A percentile compares a stretch with the other conserved stretches of the same genome.
Evolutionary conservation across 2,888 invertebrate genomes (phyloP).

Genomic region (Anarsia innoxiella): DNA sequence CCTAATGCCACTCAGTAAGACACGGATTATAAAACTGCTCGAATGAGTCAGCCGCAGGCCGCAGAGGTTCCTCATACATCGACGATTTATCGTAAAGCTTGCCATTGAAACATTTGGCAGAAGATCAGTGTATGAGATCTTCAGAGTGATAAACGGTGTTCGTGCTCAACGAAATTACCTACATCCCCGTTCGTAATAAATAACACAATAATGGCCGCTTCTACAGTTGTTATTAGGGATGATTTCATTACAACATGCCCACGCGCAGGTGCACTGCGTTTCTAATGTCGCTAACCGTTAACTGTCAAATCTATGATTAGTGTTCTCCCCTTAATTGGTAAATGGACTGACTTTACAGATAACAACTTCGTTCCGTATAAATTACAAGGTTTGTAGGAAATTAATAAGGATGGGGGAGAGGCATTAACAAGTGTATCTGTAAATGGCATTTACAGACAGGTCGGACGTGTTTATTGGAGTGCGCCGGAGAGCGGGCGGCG

Average conservation of each 20-base stretch:
- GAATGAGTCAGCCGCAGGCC: constrained; percentile 6
- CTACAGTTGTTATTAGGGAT: constrained; percentile 59
- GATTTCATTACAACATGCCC: constrained; percentile 58
- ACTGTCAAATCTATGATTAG: constrained; percentile 40
- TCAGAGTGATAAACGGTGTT: too few species aligned
- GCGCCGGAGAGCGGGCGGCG: constrained; percentile 30
- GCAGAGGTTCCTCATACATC: too few species aligned
- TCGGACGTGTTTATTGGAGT: constrained; percentile 58
- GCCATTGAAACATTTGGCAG: too few species aligned
- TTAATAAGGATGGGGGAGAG: constrained; percentile 7
- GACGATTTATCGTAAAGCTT: too few species aligned
- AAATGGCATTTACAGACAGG: constrained; percentile 58
- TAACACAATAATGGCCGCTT: constrained; percentile 58
- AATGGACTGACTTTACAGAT: constrained; percentile 1
- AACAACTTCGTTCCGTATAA: constrained; percentile 14
- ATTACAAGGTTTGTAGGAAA: constrained; percentile 22
- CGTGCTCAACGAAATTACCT: too few species aligned
- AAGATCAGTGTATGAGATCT: too few species aligned
- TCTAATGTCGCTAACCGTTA: constrained; percentile 32
- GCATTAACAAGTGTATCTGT: constrained; percentile 49
- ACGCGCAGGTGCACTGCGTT: constrained; percentile 46
- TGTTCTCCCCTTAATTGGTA: constrained; percentile 15
- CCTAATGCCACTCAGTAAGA: constrained; percentile 39
- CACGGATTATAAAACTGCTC: not conserved
- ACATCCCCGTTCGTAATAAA: constrained; percentile 45